Evolutionary conservation across 2,797 vertebrate species (phyloP), one percentile per base, ranked within the genome.

Genomic region (Cynodonichthys magdalenae): DNA sequence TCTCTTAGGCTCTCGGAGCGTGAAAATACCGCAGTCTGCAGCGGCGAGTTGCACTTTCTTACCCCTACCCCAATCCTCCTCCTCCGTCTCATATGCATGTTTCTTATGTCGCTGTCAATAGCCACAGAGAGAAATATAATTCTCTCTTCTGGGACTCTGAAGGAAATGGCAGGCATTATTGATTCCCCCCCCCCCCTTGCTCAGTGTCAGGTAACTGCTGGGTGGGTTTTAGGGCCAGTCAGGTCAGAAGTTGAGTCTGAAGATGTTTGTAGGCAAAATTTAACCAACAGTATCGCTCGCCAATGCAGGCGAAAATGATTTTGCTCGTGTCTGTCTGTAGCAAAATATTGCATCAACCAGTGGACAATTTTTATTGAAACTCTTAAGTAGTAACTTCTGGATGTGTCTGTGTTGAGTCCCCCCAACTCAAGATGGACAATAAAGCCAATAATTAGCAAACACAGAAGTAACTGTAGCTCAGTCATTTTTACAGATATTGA

Each of bases 91-190:
- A 59, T 76, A 49, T 75, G 77, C 72, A 78, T 83, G 79, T 84
- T 81, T 76, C 80, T 82, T 63, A 61, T 78, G 82, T 83, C 73
- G 77, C 78, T 85, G 87, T 86, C 90, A 87, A 71, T 75, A 72
- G 71, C 63, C 72, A 66, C 60, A 50, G 80, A 75, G 74, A 81
- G 89, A 87, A 88, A 90, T 86, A 71, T 81, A 87, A 91, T 83
- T 90, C 89, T 85, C 77, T 87, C 89, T 87, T 68, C 76, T 73
- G 89, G 84, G 79, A 82, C 65, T 1, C 71, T 12, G 81, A 86
- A 87, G 88, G 88, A 91, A 89, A 90, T 90, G 89, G 84, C 82
- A 69, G 85, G 81, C 72, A 36, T 80, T 83, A 90, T 92, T 82
- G 89, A 92, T 90, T 84, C 65, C 47, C 36, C 8, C 34, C 34